Evolutionary conservation across 2,797 vertebrate genomes (phyloP), one percentile per base, ranked within the genome.

Genomic region (Morus bassanus): DNA sequence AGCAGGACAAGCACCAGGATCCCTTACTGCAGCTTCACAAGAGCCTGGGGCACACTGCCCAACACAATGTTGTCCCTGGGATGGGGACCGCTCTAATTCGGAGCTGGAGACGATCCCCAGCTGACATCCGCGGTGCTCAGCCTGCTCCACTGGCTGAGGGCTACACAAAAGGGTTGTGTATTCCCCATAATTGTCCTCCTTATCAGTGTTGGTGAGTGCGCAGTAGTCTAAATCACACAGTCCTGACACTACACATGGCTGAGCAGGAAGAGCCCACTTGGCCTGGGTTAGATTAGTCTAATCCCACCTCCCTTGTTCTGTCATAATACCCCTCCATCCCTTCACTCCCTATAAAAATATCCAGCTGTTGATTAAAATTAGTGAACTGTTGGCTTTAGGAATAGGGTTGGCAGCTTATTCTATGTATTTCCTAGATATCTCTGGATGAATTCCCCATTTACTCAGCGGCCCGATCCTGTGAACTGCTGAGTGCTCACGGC

Each of bases 301-400:
- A 97, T 97, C 96, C 96, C 96, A 96, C 96, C 96, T 96, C 96
- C 96, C 96, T 96, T 91, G 85, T 95, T 94, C 96, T 97, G 96
- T 97, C 96, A 97, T 94, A 97, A 97, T 96, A 96, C 96, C 96
- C 96, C 76, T 96, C 94, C 89, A 77, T 96, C 93, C 93, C 92
- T 96, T 97, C 96, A 96, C 96, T 96, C 92, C 89, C 94, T 81
- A 97, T 97, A 96, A 97, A 96, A 96, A 95, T 93, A 97, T 96
- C 96, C 96, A 97, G 96, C 96, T 97, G 96, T 92, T 96, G 95
- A 96, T 97, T 95, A 95, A 96, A 97, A 97, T 97, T 97, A 95
- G 96, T 96, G 96, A 96, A 93, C 94, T 96, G 92, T 86, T 97
- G 95, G 91, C 96, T 97, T 90, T 81, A 4, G 15, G 73, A 94